Conservation (phyloP, 2,113 vertebrate species). For the Patagioenas fasciata region DNA sequence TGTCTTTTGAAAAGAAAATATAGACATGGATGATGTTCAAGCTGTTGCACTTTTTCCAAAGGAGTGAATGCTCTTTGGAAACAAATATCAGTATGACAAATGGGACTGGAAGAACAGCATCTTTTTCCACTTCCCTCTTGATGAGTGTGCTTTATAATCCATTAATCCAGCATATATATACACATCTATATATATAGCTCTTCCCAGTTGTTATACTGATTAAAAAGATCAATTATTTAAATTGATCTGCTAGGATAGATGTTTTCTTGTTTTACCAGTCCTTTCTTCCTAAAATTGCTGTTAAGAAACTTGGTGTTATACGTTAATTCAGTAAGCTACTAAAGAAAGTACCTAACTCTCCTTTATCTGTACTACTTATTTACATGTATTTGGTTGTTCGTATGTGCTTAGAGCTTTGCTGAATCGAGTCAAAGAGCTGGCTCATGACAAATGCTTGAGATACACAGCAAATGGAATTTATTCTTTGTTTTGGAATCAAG, state of each 20-base stretch:
- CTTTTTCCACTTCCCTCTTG: neutral
- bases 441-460: neutral
- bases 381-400: accelerated
- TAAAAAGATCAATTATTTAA: neutral
- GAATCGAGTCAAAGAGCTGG: neutral
- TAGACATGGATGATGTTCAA: neutral
- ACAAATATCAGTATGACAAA: neutral
- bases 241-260: neutral
- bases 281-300: neutral
- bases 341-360: neutral
- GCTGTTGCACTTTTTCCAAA: neutral
- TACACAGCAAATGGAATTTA: neutral
- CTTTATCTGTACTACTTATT: neutral
- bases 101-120: neutral
- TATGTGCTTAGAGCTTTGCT: neutral
- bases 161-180: neutral
- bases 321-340: neutral
- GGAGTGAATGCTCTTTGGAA: neutral
- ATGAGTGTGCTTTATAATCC: neutral
- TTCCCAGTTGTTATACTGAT: neutral
- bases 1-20: neutral
- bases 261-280: neutral
- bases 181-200: neutral
- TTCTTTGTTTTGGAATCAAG: neutral
- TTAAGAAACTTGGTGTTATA: neutral